Conservation (phyloP, 2,888 invertebrate species). For the Dynastes maya region DNA sequence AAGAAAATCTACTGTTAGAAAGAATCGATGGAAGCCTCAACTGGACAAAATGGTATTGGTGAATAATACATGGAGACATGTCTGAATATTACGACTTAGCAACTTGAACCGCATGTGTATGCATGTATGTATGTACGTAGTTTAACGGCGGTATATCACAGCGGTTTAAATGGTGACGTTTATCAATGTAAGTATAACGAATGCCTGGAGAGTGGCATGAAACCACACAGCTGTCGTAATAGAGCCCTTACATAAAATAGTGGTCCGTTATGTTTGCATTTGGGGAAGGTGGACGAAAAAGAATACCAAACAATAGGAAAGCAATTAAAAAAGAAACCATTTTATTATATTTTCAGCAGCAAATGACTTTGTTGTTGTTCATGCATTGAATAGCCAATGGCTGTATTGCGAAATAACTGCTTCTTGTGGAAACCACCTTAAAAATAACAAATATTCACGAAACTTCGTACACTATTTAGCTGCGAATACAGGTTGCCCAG, state of each 20-base stretch:
- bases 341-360: no score
- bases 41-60: neutral
- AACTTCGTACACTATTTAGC: no score
- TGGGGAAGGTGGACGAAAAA: neutral
- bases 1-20: neutral
- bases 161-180: constrained; percentile 5
- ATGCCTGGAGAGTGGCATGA: neutral
- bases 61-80: neutral
- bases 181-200: neutral
- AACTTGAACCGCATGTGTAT: neutral
- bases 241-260: neutral
- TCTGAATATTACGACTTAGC: neutral
- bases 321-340: no score
- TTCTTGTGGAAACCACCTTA: no score
- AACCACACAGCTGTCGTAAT: neutral
- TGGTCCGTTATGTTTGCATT: neutral
- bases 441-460: no score
- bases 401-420: no score
- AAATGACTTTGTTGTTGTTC: no score
- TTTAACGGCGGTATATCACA: neutral
- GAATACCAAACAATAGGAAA: no score
- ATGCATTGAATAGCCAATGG: no score
- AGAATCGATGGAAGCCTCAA: neutral
- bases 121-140: neutral
- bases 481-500: no score